These are phyloP conservation scores for Ischnus inquisitorius DNA, from an alignment of 2,888 invertebrate species.

Conservation along the genomic window DNA sequence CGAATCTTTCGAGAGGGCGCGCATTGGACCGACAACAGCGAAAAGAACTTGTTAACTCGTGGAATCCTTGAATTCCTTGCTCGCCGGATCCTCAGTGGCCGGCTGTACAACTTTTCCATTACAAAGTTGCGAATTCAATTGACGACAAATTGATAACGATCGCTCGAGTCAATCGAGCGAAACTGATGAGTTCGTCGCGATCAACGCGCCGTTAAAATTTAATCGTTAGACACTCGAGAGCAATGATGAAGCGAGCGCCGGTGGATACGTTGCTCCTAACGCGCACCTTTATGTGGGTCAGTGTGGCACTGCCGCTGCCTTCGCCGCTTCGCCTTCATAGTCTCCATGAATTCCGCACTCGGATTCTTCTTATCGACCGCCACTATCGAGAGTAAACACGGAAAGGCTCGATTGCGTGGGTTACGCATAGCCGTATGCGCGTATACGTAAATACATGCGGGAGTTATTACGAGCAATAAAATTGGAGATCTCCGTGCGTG, in stretches of 20 bases:
- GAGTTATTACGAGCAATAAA: conserved; percentile 16
- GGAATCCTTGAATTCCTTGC: conserved; percentile 28
- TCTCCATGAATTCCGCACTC: conserved; percentile 52
- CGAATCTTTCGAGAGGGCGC: conserved; percentile 57
- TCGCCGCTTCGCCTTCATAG: conserved; percentile 22
- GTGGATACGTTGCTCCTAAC: conserved; percentile 43
- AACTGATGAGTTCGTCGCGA: conserved; percentile 38
- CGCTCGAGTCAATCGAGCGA: conserved; percentile 33
- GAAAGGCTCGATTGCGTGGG: conserved; percentile 71
- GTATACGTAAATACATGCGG: conserved; percentile 36
- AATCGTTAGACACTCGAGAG: conserved; percentile 19
- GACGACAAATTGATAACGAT: conserved; percentile 41
- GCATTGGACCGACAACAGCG: conserved; percentile 19
- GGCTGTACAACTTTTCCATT: background rate
- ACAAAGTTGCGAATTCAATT: conserved; percentile 42
- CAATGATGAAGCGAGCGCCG: conserved; percentile 13
- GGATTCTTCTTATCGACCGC: conserved; percentile 75
- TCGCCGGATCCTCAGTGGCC: background rate
- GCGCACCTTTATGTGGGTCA: conserved; percentile 75
- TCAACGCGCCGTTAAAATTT: no score
- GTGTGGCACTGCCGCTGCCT: conserved; percentile 56
- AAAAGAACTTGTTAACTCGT: conserved; percentile 39
- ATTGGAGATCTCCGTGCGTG: conserved; percentile 27
- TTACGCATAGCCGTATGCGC: conserved; percentile 47
- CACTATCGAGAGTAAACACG: conserved; percentile 76